Evolutionary conservation across 2,888 invertebrate genomes (phyloP), one percentile per base, ranked within the genome.

Genomic region (Corythucha ciliata): DNA sequence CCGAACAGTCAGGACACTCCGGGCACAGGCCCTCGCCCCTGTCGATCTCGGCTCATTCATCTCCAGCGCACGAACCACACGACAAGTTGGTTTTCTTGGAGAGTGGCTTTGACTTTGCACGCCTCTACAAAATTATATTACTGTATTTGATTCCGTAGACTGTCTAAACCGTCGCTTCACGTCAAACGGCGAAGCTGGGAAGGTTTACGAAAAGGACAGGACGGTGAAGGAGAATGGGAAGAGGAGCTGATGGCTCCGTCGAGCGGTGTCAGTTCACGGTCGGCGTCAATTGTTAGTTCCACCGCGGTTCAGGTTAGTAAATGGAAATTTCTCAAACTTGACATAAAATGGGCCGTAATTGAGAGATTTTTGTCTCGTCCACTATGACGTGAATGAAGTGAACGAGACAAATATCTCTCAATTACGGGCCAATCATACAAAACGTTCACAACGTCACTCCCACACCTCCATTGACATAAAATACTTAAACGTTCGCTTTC

Each of bases 281-380:
- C 63, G 18, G 62, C 63, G 26, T 63, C 63, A 10, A 58, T 63
- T 21, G 60, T 57, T 29, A 61, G 60, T 26, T 55, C 59, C 4
- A 55, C 60, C 7, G 57, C 60, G 4, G 57, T 58, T 48, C 61
- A 61, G 56, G 61, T 61, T 34, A 27, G 46, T 36, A n/a, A n/a
- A n/a, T n/a, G n/a, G n/a, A n/a, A n/a, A n/a, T n/a, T n/a, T n/a
- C n/a, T n/a, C n/a, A n/a, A n/a, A n/a, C n/a, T n/a, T n/a, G n/a
- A n/a, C n/a, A n/a, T n/a, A n/a, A n/a, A n/a, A n/a, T n/a, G n/a
- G n/a, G n/a, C n/a, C n/a, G n/a, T n/a, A n/a, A n/a, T n/a, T n/a
- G n/a, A n/a, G n/a, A n/a, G n/a, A n/a, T n/a, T n/a, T 29, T 12
- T 10, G 33, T 5, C 33, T 16, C 14, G 8, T 29, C 12, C 12